phyloP scores from a whole-genome alignment of 1,140 invertebrate genomes.

The Teleopsis dalmanni region DNA sequence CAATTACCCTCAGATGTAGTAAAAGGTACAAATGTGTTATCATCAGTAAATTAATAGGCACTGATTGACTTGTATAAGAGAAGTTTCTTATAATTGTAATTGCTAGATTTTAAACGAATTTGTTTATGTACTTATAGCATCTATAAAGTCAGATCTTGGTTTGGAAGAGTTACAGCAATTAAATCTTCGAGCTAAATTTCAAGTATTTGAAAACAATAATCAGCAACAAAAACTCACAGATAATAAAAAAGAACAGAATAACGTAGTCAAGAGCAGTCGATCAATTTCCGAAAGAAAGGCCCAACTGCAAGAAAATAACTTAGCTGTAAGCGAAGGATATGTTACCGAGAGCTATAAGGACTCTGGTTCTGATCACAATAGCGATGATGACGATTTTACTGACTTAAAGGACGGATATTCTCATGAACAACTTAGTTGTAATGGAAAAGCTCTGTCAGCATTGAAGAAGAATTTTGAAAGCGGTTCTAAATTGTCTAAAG shows the following conservation, averaged over 20 bases:
- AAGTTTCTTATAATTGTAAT: too few species aligned
- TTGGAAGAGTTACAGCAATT: slow-evolving; percentile 72
- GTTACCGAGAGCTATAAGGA: slow-evolving; percentile 50
- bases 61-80: not conserved
- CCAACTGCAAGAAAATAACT: slow-evolving; percentile 74
- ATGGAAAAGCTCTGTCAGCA: slow-evolving; percentile 71
- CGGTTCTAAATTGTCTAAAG: slow-evolving; percentile 54
- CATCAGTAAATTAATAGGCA: slow-evolving; percentile 54
- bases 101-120: too few species aligned
- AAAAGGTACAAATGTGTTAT: slow-evolving; percentile 57
- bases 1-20: slow-evolving; percentile 85
- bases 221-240: slow-evolving; percentile 25
- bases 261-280: slow-evolving; percentile 57
- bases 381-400: slow-evolving; percentile 45
- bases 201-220: slow-evolving; percentile 67
- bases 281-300: slow-evolving; percentile 74
- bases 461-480: slow-evolving; percentile 72
- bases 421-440: slow-evolving; percentile 67
- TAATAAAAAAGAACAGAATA: slow-evolving; percentile 2
- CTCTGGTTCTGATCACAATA: slow-evolving; percentile 46
- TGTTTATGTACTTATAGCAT: too few species aligned
- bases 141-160: slow-evolving; percentile 81
- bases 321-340: slow-evolving; percentile 65
- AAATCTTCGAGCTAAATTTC: slow-evolving; percentile 79
- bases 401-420: slow-evolving; percentile 43